A percentile compares a stretch with the other conserved stretches of the same genome.
Conservation (phyloP, 2,888 invertebrate species). For the Rhyacophila evoluta region DNA sequence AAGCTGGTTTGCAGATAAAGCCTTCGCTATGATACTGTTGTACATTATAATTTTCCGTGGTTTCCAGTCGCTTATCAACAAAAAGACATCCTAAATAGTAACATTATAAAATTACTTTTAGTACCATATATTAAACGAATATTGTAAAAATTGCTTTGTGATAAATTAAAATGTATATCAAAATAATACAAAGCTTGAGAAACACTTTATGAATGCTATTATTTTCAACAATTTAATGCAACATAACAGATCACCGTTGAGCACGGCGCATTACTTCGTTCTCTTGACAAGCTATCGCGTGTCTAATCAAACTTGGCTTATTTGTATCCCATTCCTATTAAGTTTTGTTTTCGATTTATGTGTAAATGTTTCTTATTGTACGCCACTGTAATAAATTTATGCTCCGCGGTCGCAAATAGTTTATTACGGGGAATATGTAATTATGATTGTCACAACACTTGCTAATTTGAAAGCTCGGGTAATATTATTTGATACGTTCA, state of each 20-base stretch:
- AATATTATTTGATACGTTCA: too few relatives aligned
- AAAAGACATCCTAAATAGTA: too few relatives aligned
- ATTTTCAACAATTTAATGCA: not conserved
- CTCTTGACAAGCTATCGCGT: conserved; percentile 14
- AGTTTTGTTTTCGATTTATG: conserved; percentile 15
- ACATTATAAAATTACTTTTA: too few relatives aligned
- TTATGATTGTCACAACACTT: too few relatives aligned
- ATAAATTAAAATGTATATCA: too few relatives aligned
- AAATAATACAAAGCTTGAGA: not conserved
- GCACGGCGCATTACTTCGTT: not conserved
- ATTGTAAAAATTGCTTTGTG: too few relatives aligned
- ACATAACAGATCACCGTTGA: conserved; percentile 1
- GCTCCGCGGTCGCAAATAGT: not conserved
- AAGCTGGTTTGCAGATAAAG: too few relatives aligned
- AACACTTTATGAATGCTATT: not conserved
- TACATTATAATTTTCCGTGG: too few relatives aligned
- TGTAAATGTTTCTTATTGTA: conserved; percentile 22
- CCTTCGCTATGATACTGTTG: too few relatives aligned
- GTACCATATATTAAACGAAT: too few relatives aligned
- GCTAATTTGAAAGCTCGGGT: too few relatives aligned
- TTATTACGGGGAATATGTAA: not conserved
- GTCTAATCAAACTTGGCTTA: conserved; percentile 13
- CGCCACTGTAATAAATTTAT: conserved; percentile 9
- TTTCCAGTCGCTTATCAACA: too few relatives aligned
- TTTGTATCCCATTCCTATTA: not conserved